These are phyloP conservation scores for Cirrhinus molitorella DNA, from an alignment of 2,797 vertebrate species.

Conservation along the genomic window DNA sequence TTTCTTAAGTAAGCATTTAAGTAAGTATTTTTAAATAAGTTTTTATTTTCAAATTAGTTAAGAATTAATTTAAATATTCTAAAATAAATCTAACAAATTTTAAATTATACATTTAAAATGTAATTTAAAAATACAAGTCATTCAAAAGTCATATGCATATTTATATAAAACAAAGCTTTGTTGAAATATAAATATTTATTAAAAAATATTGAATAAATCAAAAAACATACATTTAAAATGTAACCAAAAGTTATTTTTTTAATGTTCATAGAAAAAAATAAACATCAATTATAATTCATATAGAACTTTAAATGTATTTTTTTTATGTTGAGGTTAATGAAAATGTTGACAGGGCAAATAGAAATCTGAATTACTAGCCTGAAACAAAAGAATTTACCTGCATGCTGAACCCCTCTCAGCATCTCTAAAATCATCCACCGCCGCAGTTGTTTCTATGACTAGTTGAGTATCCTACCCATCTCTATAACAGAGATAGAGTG, in stretches of 20 bases:
- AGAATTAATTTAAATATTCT: not conserved
- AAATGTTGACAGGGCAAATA: not conserved
- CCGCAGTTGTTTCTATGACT: not conserved
- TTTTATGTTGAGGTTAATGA: not conserved
- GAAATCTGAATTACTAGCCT: not conserved
- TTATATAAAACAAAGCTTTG: not conserved
- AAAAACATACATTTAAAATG: not conserved
- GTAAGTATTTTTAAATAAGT: no score
- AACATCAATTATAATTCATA: not conserved
- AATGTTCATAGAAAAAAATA: not conserved
- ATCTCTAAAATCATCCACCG: not conserved
- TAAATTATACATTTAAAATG: not conserved
- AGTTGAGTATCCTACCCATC: not conserved
- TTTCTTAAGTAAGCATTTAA: no score
- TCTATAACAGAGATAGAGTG: not conserved
- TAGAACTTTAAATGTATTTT: not conserved
- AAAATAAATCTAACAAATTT: not conserved
- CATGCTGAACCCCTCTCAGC: not conserved
- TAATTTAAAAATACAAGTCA: not conserved
- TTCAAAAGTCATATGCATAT: not conserved
- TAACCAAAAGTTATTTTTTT: not conserved
- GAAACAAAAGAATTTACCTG: not conserved
- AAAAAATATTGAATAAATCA: not conserved
- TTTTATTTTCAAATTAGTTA: not conserved
- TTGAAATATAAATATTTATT: no score